Conservation (phyloP, 2,113 vertebrate species). For the Aythya baeri region DNA sequence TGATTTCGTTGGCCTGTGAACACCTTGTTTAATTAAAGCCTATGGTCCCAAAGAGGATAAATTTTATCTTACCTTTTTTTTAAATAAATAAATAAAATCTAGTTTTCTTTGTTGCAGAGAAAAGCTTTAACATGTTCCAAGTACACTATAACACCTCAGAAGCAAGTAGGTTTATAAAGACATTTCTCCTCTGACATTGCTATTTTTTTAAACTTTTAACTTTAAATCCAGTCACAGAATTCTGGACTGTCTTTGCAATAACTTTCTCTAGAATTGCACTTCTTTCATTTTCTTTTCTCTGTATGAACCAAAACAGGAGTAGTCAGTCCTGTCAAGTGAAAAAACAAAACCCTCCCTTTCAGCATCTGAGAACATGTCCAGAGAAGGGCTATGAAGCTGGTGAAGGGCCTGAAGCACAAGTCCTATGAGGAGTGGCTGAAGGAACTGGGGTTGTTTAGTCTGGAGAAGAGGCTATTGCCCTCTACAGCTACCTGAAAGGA, state of each 20-base stretch:
- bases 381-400: no score
- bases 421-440: no score
- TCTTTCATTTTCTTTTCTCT: not conserved
- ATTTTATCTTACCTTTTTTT: not conserved
- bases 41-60: not conserved
- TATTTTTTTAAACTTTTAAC: not conserved
- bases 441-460: no score
- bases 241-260: not conserved
- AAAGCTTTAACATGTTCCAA: not conserved
- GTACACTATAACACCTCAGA: not conserved
- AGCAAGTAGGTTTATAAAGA: not conserved
- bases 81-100: not conserved
- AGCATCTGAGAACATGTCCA: no score
- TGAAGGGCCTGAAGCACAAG: no score
- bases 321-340: no score
- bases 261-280: not conserved
- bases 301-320: no score
- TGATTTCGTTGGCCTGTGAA: not conserved
- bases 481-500: no score
- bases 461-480: no score
- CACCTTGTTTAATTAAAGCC: not conserved
- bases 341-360: no score
- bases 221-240: not conserved
- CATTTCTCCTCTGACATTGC: not conserved
- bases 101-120: not conserved